Conservation (phyloP, 2,113 vertebrate genomes). For the Sapayoa aenigma region DNA sequence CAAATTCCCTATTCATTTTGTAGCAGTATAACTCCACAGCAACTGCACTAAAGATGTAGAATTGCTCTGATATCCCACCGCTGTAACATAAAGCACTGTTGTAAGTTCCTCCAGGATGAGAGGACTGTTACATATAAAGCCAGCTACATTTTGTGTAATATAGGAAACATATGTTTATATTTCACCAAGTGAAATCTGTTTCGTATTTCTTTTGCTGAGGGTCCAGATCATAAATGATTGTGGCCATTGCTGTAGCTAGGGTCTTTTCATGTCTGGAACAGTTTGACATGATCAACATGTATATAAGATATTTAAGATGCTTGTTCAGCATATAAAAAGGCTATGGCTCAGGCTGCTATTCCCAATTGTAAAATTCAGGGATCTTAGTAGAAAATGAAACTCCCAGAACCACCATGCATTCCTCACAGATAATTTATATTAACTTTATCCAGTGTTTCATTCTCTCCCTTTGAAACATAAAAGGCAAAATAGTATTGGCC, state of each 20-base stretch:
- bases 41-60: background rate
- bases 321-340: background rate
- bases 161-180: background rate
- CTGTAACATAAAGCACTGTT: background rate
- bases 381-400: background rate
- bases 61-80: background rate
- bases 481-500: background rate
- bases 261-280: background rate
- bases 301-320: background rate
- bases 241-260: background rate
- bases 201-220: background rate
- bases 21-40: background rate
- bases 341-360: background rate
- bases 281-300: background rate
- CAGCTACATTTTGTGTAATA: background rate
- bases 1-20: background rate
- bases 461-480: background rate
- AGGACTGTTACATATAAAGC: background rate
- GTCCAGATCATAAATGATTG: background rate
- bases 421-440: background rate
- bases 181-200: constrained; percentile 14
- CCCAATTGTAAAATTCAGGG: background rate
- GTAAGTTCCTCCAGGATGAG: background rate
- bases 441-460: background rate
- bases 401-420: background rate